Percentiles rank a stretch among this genome's conserved stretches.
Conservation (phyloP, 2,888 invertebrate genomes). For the Gryllus longicercus region DNA sequence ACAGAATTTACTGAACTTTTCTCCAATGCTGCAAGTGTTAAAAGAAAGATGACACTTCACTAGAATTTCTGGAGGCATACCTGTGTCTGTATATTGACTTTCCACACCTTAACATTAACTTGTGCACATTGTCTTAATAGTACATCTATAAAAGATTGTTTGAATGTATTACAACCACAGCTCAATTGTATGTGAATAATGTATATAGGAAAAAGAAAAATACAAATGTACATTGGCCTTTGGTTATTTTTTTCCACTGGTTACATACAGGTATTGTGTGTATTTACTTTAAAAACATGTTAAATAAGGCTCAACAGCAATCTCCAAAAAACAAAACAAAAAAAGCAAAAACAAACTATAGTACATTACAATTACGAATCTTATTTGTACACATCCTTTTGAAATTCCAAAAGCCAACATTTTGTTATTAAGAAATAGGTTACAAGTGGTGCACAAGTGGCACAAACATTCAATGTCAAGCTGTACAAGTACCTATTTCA, state of each 20-base stretch:
- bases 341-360: too few species aligned
- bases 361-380: background rate
- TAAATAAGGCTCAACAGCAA: too few species aligned
- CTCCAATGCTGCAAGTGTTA: too few species aligned
- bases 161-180: too few species aligned
- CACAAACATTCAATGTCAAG: background rate
- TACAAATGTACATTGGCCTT: background rate
- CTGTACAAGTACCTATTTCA: background rate
- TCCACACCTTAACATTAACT: too few species aligned
- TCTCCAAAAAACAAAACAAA: background rate
- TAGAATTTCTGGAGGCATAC: too few species aligned
- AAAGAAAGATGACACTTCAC: too few species aligned
- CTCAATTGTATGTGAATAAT: background rate
- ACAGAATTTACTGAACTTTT: too few species aligned
- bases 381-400: background rate
- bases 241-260: background rate
- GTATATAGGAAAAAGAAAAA: background rate
- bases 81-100: too few species aligned
- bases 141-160: too few species aligned
- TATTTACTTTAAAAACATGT: too few species aligned
- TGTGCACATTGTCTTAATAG: too few species aligned
- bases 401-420: background rate
- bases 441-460: background rate
- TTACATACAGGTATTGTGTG: background rate
- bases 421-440: conserved; percentile 3